Evolutionary conservation across 2,797 vertebrate species (phyloP).

Genomic region (Amphiprion clarkii): DNA sequence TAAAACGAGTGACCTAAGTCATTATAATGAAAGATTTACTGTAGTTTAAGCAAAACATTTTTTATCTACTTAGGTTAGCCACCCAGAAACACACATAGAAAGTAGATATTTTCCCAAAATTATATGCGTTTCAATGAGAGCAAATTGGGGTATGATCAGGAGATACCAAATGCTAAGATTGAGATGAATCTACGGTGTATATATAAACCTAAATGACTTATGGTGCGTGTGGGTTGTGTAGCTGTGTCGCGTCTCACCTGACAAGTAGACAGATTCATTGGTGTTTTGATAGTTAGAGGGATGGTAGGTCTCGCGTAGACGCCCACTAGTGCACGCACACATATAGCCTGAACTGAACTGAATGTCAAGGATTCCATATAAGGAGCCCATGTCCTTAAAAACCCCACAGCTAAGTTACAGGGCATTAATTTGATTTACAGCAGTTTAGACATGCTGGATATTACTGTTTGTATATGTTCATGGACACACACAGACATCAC

Average conservation of each 20-base stretch:
- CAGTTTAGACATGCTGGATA: slow-evolving; percentile 37
- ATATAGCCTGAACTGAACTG: slow-evolving; percentile 31
- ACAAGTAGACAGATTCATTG: slow-evolving; percentile 39
- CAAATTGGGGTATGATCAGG: neutral
- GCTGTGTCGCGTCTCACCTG: slow-evolving; percentile 8
- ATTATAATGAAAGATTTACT: too few relatives aligned
- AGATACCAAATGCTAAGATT: neutral
- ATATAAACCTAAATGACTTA: slow-evolving; percentile 5
- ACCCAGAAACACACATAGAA: neutral
- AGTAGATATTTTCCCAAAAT: neutral
- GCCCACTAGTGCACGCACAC: neutral
- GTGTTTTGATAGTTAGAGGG: slow-evolving; percentile 45
- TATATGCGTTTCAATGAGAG: neutral
- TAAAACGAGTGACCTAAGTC: too few relatives aligned
- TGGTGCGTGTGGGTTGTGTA: slow-evolving; percentile 4
- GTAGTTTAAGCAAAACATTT: too few relatives aligned
- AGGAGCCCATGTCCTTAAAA: slow-evolving; percentile 35
- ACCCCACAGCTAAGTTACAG: slow-evolving; percentile 7
- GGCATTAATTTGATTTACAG: slow-evolving; percentile 14
- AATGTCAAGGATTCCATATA: slow-evolving; percentile 32
- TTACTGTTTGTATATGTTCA: slow-evolving; percentile 23
- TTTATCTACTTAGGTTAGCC: too few relatives aligned
- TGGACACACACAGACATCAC: slow-evolving; percentile 3
- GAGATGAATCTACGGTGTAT: neutral
- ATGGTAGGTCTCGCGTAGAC: slow-evolving; percentile 20